Evolutionary conservation across 2,797 vertebrate genomes (phyloP).

Genomic region (Macrochelys suwanniensis): DNA sequence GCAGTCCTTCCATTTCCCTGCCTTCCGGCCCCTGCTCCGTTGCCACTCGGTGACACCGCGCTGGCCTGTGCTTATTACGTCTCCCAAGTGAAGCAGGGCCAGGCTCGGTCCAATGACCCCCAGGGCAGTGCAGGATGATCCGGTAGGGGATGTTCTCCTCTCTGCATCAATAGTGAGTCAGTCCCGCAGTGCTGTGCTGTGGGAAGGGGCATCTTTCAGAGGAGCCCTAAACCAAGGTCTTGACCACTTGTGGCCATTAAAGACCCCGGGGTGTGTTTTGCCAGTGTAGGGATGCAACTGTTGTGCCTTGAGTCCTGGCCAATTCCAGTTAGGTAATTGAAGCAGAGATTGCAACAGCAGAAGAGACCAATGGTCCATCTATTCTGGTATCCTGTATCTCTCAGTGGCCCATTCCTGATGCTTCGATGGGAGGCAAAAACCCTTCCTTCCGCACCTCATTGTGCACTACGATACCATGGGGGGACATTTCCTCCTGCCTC

Average conservation of each 20-base stretch:
- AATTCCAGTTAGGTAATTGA: neutral
- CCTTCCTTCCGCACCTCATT: neutral
- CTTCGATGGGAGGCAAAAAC: neutral
- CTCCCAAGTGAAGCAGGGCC: neutral
- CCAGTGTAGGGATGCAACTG: neutral
- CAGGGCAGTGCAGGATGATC: neutral
- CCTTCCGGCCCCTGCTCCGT: neutral
- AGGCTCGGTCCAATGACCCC: neutral
- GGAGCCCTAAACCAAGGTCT: neutral
- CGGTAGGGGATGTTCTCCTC: neutral
- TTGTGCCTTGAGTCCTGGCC: neutral
- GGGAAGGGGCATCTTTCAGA: neutral
- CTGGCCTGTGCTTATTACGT: neutral
- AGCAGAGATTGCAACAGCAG: neutral
- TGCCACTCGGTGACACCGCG: neutral
- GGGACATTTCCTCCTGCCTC: slow-evolving; percentile 31
- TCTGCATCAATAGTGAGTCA: neutral
- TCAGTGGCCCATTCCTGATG: neutral
- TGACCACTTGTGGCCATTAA: neutral
- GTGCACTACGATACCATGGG: neutral
- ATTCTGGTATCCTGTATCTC: neutral
- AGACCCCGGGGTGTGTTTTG: neutral
- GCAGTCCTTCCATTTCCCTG: neutral
- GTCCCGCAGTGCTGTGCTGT: neutral
- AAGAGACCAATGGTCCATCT: neutral